phyloP scores from a whole-genome alignment of 2,113 vertebrate species.

The Scomber scombrus region DNA sequence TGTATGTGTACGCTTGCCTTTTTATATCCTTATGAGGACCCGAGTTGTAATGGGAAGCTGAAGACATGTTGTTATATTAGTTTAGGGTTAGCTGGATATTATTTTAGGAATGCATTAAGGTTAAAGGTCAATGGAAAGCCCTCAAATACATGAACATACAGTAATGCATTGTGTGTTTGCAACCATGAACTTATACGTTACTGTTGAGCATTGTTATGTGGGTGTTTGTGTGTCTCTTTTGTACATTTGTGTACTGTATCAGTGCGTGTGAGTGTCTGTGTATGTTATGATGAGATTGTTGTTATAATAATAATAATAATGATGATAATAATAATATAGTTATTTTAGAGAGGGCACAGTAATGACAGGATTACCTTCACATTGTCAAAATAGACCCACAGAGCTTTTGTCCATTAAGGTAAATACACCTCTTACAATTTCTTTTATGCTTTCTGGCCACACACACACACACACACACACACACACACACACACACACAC shows the following conservation, averaged over 20 bases:
- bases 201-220: background rate
- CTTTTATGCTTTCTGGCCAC: slow-evolving; percentile 16
- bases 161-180: background rate
- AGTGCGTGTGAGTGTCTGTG: background rate
- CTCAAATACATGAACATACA: background rate
- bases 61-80: background rate
- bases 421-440: slow-evolving; percentile 57
- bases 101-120: background rate
- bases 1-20: background rate
- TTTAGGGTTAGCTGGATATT: background rate
- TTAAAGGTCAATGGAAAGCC: background rate
- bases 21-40: slow-evolving; percentile 25
- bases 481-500: background rate
- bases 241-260: background rate
- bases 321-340: slow-evolving; percentile 17
- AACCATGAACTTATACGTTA: background rate
- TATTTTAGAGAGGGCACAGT: slow-evolving; percentile 59
- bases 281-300: slow-evolving; percentile 43
- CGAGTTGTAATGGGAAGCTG: background rate
- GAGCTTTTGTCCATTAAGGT: slow-evolving; percentile 65
- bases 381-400: slow-evolving; percentile 60
- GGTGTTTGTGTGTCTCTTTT: background rate
- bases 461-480: background rate
- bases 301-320: slow-evolving; percentile 29
- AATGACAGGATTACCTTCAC: slow-evolving; percentile 63